Evolutionary conservation across 64 coral and sea anemone genomes (phyloP).

Genomic region (Trachythela sp.): DNA sequence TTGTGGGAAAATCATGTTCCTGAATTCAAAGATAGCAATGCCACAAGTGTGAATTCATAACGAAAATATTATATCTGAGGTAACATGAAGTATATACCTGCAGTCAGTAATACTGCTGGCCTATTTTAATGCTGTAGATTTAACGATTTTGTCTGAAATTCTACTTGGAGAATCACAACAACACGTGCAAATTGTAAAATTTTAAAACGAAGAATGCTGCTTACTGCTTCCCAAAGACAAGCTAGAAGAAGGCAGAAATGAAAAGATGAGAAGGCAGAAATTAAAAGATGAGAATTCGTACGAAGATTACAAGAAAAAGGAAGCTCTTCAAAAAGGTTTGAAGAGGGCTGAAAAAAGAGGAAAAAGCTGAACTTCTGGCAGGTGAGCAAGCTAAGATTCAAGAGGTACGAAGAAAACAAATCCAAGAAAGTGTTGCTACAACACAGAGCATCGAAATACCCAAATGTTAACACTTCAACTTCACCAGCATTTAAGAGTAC

Average conservation of each 20-base stretch:
- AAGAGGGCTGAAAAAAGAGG: neutral
- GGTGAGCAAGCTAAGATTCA: neutral
- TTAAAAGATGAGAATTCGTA: too few species aligned
- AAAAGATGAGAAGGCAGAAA: too few species aligned
- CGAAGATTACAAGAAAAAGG: neutral
- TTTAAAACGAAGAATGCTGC: neutral
- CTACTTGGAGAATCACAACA: too few species aligned
- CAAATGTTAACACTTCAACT: neutral
- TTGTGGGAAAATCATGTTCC: too few species aligned
- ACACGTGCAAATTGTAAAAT: neutral
- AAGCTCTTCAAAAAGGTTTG: neutral
- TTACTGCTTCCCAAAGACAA: slow-evolving; percentile 1
- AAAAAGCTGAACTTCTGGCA: neutral
- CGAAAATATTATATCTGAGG: too few species aligned
- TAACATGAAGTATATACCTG: too few species aligned
- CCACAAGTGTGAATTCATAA: too few species aligned
- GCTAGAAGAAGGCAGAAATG: neutral
- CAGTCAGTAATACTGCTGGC: too few species aligned
- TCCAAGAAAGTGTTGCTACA: neutral
- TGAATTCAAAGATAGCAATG: too few species aligned
- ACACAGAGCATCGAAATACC: neutral
- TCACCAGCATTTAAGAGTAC: neutral
- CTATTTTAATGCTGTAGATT: too few species aligned
- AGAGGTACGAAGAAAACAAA: neutral
- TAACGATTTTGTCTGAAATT: too few species aligned